Evolutionary conservation across 2,797 vertebrate genomes (phyloP).

Genomic region (Nyctalus aviator): DNA sequence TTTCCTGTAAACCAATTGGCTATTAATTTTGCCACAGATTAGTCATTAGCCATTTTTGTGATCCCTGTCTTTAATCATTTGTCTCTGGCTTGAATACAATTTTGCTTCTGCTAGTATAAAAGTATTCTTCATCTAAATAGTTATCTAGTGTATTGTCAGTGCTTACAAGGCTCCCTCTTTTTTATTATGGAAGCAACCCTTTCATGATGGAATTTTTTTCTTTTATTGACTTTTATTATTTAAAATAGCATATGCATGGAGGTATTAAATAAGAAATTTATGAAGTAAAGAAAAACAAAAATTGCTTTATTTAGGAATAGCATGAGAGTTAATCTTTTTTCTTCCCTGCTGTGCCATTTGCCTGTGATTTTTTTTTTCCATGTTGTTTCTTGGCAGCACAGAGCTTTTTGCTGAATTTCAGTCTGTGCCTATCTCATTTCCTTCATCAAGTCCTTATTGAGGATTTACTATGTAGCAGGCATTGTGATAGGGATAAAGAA

Average conservation of each 20-base stretch:
- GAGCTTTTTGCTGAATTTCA: background rate
- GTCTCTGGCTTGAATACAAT: constrained; percentile 5
- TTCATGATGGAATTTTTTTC: constrained; percentile 40
- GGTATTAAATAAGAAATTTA: background rate
- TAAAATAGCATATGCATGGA: background rate
- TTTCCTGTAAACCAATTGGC: background rate
- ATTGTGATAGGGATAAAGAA: background rate
- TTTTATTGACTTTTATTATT: constrained; percentile 38
- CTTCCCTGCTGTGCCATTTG: background rate
- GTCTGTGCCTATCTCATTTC: background rate
- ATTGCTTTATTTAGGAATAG: constrained; percentile 1
- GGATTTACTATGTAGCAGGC: background rate
- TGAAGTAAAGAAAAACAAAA: constrained; percentile 52
- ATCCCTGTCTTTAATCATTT: background rate
- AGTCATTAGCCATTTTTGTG: background rate
- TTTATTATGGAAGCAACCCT: background rate
- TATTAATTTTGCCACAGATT: constrained; percentile 19
- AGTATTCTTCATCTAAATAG: constrained; percentile 10
- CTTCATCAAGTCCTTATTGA: background rate
- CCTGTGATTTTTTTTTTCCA: background rate
- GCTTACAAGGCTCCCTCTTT: background rate
- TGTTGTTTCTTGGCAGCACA: background rate
- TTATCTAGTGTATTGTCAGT: background rate
- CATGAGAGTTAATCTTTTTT: background rate
- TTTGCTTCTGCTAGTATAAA: background rate